These are phyloP conservation scores for Pachypeltis micranthus DNA, from an alignment of 1,140 invertebrate species.

Conservation along the genomic window DNA sequence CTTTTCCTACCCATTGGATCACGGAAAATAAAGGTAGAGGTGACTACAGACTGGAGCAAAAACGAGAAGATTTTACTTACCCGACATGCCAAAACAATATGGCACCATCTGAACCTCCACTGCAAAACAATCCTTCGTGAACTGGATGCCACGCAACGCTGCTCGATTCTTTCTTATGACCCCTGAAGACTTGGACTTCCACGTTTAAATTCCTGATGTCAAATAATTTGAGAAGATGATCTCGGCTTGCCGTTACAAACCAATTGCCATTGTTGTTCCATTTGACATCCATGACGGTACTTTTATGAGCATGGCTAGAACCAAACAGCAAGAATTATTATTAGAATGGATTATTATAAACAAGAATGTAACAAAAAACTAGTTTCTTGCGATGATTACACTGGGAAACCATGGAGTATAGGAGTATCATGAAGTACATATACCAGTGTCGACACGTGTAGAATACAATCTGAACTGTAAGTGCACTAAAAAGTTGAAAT, in stretches of 20 bases:
- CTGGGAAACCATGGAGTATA: no score
- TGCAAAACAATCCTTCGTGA: constrained; percentile 91
- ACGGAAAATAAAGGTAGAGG: not conserved
- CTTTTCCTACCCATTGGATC: not conserved
- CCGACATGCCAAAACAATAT: constrained; percentile 98
- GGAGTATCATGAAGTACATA: no score
- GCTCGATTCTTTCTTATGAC: constrained; percentile 97
- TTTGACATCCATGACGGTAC: constrained; percentile 96
- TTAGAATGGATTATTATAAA: constrained; percentile 4
- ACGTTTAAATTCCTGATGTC: constrained; percentile 89
- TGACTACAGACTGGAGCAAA: no score
- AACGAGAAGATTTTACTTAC: constrained; percentile 42
- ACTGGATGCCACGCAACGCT: constrained; percentile 96
- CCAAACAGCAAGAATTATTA: constrained; percentile 26
- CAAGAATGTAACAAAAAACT: no score
- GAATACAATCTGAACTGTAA: no score
- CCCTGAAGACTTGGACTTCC: constrained; percentile 92
- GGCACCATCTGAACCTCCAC: constrained; percentile 92
- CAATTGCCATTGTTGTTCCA: constrained; percentile 99
- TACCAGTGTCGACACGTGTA: no score
- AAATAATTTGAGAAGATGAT: constrained; percentile 96
- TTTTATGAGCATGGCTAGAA: constrained; percentile 93
- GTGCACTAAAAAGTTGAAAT: no score
- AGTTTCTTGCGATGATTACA: no score
- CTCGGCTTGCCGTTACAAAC: constrained; percentile 94